Conservation (phyloP, 1,140 invertebrate species). For the Trichonephila clavata region DNA sequence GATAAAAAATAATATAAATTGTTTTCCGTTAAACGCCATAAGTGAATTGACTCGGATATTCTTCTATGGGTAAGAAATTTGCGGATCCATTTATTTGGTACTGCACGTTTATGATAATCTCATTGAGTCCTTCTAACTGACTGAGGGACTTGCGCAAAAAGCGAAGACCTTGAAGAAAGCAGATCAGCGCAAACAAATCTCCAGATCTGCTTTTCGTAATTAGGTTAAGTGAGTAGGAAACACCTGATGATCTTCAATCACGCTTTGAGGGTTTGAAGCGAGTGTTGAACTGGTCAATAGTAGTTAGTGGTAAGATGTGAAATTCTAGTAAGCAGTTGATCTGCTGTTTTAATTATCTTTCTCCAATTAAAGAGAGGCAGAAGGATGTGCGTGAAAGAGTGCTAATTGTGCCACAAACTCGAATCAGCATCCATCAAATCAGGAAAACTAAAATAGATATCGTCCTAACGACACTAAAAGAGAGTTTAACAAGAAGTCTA, state of each 20-base stretch:
- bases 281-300: conserved; percentile 65
- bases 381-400: conserved; percentile 29
- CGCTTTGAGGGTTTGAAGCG: neutral
- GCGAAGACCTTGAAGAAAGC: neutral
- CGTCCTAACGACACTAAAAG: conserved; percentile 46
- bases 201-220: conserved; percentile 56
- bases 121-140: neutral
- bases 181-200: conserved; percentile 44
- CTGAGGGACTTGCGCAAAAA: conserved; percentile 13
- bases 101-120: conserved; percentile 1
- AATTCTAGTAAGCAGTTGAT: conserved; percentile 65
- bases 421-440: conserved; percentile 72
- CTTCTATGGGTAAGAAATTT: neutral
- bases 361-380: conserved; percentile 60
- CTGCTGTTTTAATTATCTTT: conserved; percentile 64
- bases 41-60: neutral
- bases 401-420: conserved; percentile 66
- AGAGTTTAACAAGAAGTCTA: conserved; percentile 55
- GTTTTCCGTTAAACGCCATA: neutral
- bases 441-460: conserved; percentile 72
- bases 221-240: conserved; percentile 56
- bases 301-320: conserved; percentile 64
- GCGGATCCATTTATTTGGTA: neutral
- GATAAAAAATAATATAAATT: neutral
- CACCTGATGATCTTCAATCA: conserved; percentile 72